Evolutionary conservation across 2,888 invertebrate genomes (phyloP).

Genomic region (Troides aeacus): DNA sequence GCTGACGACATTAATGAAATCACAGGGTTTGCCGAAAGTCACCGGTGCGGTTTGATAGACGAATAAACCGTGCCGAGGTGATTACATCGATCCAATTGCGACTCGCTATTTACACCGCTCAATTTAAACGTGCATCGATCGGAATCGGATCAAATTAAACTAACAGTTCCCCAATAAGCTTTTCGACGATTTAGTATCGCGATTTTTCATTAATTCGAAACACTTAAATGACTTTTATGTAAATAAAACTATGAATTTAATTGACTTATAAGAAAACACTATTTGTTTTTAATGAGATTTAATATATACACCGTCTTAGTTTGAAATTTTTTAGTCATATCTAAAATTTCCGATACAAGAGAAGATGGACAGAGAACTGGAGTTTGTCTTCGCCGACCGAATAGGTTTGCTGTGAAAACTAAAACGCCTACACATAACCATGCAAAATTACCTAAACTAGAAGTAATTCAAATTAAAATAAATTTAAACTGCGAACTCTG

Average conservation of each 20-base stretch:
- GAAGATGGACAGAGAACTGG: too few relatives aligned
- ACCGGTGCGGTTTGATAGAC: slow-evolving; percentile 41
- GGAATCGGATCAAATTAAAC: background rate
- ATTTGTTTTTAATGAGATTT: background rate
- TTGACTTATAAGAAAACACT: background rate
- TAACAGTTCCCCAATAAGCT: slow-evolving; percentile 9
- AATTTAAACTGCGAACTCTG: too few relatives aligned
- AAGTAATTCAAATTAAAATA: too few relatives aligned
- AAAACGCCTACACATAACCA: too few relatives aligned
- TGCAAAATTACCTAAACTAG: too few relatives aligned
- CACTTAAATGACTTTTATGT: background rate
- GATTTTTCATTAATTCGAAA: background rate
- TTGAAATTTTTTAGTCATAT: background rate
- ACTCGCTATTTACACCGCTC: slow-evolving; percentile 1
- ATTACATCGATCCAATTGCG: slow-evolving; percentile 35
- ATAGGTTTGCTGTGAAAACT: too few relatives aligned
- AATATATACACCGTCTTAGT: background rate
- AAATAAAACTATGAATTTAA: background rate
- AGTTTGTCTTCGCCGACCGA: too few relatives aligned
- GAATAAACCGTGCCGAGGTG: slow-evolving; percentile 45
- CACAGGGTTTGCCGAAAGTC: slow-evolving; percentile 16
- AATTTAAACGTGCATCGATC: slow-evolving; percentile 9
- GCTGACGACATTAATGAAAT: slow-evolving; percentile 18
- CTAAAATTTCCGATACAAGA: too few relatives aligned
- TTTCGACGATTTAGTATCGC: background rate